These are phyloP conservation scores for Tinea pellionella DNA, from an alignment of 2,888 invertebrate species.

Conservation along the genomic window DNA sequence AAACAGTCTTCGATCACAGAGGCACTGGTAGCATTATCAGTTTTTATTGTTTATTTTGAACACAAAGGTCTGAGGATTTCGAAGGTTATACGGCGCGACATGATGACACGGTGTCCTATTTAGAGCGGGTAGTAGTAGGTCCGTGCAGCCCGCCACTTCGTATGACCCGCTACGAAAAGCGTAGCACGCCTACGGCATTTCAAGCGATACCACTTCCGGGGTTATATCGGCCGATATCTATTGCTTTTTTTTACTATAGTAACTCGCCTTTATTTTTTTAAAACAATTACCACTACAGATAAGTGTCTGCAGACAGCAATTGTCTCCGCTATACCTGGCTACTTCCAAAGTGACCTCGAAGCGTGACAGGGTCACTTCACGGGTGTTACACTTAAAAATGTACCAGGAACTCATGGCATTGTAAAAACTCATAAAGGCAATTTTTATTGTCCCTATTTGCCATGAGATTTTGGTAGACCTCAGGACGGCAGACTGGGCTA, in stretches of 20 bases:
- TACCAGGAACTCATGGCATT: too few relatives aligned
- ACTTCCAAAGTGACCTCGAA: too few relatives aligned
- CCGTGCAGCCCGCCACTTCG: constrained; percentile 43
- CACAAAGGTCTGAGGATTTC: not conserved
- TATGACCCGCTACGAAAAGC: constrained; percentile 47
- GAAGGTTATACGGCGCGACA: constrained; percentile 22
- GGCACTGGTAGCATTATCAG: constrained; percentile 30
- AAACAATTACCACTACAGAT: too few relatives aligned
- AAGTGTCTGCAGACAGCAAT: too few relatives aligned
- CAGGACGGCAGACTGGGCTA: too few relatives aligned
- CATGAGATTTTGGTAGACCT: too few relatives aligned
- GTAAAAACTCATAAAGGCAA: too few relatives aligned
- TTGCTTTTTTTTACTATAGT: not conserved
- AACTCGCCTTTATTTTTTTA: too few relatives aligned
- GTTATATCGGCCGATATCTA: constrained; percentile 30
- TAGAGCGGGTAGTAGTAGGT: constrained; percentile 19
- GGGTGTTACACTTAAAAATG: too few relatives aligned
- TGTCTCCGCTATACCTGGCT: too few relatives aligned
- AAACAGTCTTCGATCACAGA: constrained; percentile 31
- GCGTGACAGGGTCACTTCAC: too few relatives aligned
- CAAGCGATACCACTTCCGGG: constrained; percentile 16
- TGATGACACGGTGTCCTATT: constrained; percentile 52
- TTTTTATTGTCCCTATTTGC: too few relatives aligned
- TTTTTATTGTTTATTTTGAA: constrained; percentile 14
- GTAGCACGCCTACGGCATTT: constrained; percentile 41